These are phyloP conservation scores for Drosophila diplacantha DNA, from an alignment of 2,888 invertebrate species.

Conservation along the genomic window DNA sequence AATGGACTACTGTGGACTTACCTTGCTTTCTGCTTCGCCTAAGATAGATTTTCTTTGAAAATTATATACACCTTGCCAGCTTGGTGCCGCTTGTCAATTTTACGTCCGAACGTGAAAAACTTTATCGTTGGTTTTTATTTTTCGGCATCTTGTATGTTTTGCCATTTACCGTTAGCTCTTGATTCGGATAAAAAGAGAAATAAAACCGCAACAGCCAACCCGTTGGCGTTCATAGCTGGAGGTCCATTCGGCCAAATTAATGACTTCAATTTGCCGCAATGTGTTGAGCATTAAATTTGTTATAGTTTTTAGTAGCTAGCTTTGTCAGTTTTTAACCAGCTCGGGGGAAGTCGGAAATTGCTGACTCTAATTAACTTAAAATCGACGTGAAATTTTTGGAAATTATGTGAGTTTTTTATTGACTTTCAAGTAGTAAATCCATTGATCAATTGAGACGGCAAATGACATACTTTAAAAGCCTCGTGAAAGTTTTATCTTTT, in stretches of 20 bases:
- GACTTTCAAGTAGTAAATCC: not conserved
- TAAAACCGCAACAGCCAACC: conserved; percentile 28
- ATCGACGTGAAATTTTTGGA: conserved; percentile 17
- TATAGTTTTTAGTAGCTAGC: conserved; percentile 32
- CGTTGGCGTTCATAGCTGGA: conserved; percentile 39
- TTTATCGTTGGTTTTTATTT: conserved; percentile 42
- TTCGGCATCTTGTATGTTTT: conserved; percentile 5
- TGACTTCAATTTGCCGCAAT: conserved; percentile 51
- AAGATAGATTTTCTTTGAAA: conserved; percentile 31
- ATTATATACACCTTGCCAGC: conserved; percentile 43
- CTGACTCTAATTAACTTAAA: conserved; percentile 19
- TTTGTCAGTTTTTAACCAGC: conserved; percentile 8
- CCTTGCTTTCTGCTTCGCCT: conserved; percentile 14
- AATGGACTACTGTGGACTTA: not conserved
- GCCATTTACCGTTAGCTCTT: conserved; percentile 44
- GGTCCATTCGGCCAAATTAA: conserved; percentile 47
- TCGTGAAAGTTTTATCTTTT: conserved; percentile 3
- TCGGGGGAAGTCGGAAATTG: conserved; percentile 16
- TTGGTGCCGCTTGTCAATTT: conserved; percentile 45
- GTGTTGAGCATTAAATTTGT: conserved; percentile 47
- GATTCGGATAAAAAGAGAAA: conserved; percentile 22
- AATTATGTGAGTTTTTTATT: conserved; percentile 1
- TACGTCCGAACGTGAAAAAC: conserved; percentile 43
- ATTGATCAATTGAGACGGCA: not conserved
- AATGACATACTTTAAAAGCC: conserved; percentile 12